Conservation (phyloP, 1,140 invertebrate genomes). For the Aphaenogaster ashmeadi region DNA sequence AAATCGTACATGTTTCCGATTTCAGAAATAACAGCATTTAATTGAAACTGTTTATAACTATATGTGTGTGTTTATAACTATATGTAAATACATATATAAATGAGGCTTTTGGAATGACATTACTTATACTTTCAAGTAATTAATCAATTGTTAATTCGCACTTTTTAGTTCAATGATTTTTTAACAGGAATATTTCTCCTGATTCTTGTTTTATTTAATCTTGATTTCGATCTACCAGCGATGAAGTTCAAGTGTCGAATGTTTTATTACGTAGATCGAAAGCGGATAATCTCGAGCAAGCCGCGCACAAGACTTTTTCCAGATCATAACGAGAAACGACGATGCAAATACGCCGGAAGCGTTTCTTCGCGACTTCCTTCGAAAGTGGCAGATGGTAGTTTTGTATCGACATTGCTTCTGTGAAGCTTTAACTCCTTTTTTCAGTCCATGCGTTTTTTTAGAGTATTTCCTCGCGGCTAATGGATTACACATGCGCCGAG, state of each 20-base stretch:
- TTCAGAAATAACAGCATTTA: neutral
- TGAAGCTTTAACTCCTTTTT: slow-evolving; percentile 22
- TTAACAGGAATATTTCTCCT: too few species aligned
- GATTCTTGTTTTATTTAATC: neutral
- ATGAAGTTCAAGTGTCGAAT: slow-evolving; percentile 19
- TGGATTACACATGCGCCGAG: slow-evolving; percentile 40
- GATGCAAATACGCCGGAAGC: slow-evolving; percentile 45
- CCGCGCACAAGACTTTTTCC: slow-evolving; percentile 8
- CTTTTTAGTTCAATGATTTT: neutral
- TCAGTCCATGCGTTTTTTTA: neutral
- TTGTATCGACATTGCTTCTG: neutral
- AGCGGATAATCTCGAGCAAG: slow-evolving; percentile 24
- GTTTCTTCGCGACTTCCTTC: slow-evolving; percentile 44
- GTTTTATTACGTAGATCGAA: slow-evolving; percentile 41
- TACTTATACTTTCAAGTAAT: neutral
- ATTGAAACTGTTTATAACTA: neutral
- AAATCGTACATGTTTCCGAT: neutral
- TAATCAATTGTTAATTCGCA: neutral
- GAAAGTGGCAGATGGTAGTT: slow-evolving; percentile 49
- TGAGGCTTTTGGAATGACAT: neutral
- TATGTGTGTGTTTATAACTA: too few species aligned
- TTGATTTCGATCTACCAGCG: neutral
- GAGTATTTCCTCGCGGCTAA: slow-evolving; percentile 4
- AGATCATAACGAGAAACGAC: neutral
- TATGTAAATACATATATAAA: too few species aligned